A percentile compares a stretch with the other conserved stretches of the same genome.
phyloP scores from a whole-genome alignment of 2,888 invertebrate genomes.

The Ophion slaviceki region DNA sequence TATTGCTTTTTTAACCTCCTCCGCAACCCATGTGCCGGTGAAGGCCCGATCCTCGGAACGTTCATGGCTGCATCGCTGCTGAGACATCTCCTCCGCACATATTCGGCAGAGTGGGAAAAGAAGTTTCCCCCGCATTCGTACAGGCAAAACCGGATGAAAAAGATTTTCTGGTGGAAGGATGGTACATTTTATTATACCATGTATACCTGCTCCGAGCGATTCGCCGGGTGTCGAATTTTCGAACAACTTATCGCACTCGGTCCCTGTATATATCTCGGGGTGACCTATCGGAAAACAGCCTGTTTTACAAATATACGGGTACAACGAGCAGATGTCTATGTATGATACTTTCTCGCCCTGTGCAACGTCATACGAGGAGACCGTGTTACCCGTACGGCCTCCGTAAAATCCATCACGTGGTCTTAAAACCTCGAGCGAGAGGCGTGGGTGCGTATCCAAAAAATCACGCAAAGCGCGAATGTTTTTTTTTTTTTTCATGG shows the following conservation, averaged over 20 bases:
- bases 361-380: background rate
- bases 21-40: constrained; percentile 77
- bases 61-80: constrained; percentile 74
- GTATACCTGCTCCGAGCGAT: constrained; percentile 30
- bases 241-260: background rate
- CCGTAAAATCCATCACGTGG: no score
- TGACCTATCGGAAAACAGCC: no score
- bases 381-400: no score
- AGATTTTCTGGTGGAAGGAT: constrained; percentile 70
- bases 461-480: no score
- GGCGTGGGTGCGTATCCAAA: no score
- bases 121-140: constrained; percentile 52
- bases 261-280: no score
- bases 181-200: constrained; percentile 70
- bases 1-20: constrained; percentile 74
- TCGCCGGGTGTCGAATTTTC: background rate
- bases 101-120: constrained; percentile 78
- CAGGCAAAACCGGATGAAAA: constrained; percentile 76
- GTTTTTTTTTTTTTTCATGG: no score
- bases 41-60: constrained; percentile 69
- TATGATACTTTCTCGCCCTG: background rate
- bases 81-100: constrained; percentile 72
- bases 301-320: no score
- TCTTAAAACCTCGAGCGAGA: no score
- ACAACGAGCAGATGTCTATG: background rate